phyloP scores from a whole-genome alignment of 2,888 invertebrate genomes.

The Nemotelus pantherinus region DNA sequence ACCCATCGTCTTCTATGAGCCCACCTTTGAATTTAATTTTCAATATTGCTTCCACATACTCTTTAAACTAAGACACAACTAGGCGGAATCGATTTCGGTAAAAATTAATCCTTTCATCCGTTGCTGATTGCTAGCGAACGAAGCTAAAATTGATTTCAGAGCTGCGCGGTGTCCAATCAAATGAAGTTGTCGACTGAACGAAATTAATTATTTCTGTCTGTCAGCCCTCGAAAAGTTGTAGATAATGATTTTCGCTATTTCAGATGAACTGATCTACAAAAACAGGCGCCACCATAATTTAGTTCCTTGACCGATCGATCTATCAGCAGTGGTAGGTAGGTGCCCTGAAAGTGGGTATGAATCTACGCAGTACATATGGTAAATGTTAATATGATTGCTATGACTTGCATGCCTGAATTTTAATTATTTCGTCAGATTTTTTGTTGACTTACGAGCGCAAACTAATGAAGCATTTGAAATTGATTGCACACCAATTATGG shows the following conservation, averaged over 20 bases:
- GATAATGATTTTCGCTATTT: slow-evolving; percentile 4
- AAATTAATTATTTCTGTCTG: slow-evolving; percentile 33
- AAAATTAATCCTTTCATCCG: slow-evolving; percentile 4
- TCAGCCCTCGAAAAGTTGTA: background rate
- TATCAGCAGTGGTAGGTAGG: no score
- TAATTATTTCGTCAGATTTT: slow-evolving; percentile 14
- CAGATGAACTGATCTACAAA: no score
- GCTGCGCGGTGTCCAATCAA: background rate
- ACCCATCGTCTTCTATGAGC: background rate
- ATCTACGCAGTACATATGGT: no score
- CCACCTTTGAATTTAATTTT: slow-evolving; percentile 6
- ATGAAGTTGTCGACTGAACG: slow-evolving; percentile 27
- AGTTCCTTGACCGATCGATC: no score
- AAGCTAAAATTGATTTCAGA: background rate
- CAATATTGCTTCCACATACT: background rate
- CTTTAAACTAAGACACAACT: background rate
- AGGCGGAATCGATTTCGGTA: slow-evolving; percentile 16
- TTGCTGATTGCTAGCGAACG: background rate
- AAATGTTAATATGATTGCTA: background rate
- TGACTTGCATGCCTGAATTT: slow-evolving; percentile 22
- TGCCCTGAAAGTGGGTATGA: no score
- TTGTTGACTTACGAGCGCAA: background rate
- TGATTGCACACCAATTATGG: slow-evolving; percentile 8
- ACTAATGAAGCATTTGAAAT: slow-evolving; percentile 15
- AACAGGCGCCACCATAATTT: no score